Percentiles rank a stretch among this genome's conserved stretches.
Conservation (phyloP, 2,797 vertebrate species). For the Brachymystax lenok region DNA sequence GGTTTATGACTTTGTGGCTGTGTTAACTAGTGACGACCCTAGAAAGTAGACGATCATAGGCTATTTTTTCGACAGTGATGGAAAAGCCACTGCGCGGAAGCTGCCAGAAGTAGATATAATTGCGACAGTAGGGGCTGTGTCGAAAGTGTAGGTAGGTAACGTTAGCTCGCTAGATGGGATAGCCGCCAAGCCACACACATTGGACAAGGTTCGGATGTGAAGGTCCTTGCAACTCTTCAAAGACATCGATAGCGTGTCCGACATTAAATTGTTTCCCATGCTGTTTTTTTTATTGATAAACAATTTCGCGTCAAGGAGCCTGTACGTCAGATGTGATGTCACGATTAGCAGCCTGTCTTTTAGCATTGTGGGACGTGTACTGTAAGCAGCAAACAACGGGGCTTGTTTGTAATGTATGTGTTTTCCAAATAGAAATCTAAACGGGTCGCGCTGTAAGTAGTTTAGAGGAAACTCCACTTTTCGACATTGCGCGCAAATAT, state of each 20-base stretch:
- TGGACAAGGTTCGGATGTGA: slow-evolving; percentile 40
- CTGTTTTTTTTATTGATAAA: background rate
- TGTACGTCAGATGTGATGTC: slow-evolving; percentile 25
- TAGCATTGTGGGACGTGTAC: slow-evolving; percentile 34
- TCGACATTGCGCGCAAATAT: slow-evolving; percentile 12
- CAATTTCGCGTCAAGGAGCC: slow-evolving; percentile 1
- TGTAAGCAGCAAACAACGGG: slow-evolving; percentile 17
- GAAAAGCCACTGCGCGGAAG: background rate
- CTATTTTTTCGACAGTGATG: slow-evolving; percentile 5
- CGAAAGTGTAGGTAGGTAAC: slow-evolving; percentile 39
- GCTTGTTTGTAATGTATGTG: background rate
- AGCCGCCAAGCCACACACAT: slow-evolving; percentile 31
- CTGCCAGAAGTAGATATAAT: slow-evolving; percentile 20
- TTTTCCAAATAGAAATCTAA: slow-evolving; percentile 9
- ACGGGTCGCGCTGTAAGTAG: background rate
- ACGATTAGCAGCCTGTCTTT: slow-evolving; percentile 11
- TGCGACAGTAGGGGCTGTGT: slow-evolving; percentile 60
- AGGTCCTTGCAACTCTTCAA: slow-evolving; percentile 20
- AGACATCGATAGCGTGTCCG: background rate
- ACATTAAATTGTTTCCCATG: background rate
- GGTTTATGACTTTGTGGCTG: no score
- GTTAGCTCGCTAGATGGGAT: slow-evolving; percentile 35
- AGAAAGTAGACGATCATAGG: no score
- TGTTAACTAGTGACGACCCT: no score
- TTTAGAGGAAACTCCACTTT: background rate